Base-by-base conservation (phyloP, 2,888 invertebrate species). In the Macrophya annulata region DNA sequence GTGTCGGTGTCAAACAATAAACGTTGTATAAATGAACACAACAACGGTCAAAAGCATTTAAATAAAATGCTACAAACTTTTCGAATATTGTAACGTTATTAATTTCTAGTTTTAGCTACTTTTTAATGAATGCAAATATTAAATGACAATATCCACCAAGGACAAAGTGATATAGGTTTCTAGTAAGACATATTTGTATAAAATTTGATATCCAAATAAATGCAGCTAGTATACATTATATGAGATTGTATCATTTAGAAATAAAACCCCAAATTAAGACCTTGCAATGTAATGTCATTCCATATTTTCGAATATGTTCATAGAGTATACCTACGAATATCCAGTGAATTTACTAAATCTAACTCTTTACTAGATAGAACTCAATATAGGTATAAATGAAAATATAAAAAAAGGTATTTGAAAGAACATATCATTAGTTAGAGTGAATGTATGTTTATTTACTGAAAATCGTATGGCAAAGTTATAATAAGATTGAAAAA, bases 361-460 rank as follows among this genome's bases (percentile, higher is more conserved):
- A n/a, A n/a, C n/a, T n/a, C n/a, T n/a, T n/a, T n/a, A n/a, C n/a
- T n/a, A n/a, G n/a, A n/a, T n/a, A n/a, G 4, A 62, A 62, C 55
- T 55, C 55, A 55, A 31, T 15, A 31, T 68, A 31, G 21, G 25
- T 68, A 31, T 31, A 68, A 68, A 31, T 37, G 12, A 31, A 68
- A 4, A 62, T 62, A 3, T 21, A 25, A 62, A 9, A 31, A 62
- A 25, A 25, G 10, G 21, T 68, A 45, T 72, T 45, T 45, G 43
- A 21, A 74, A n/a, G 9, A 25, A 37, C 6, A 21, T 37, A n/a
- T 4, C 9, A n/a, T 77, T 40, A 59, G 9, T 6, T 43, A 43
- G 17, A 55, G 17, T 55, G 17, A 81, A 21, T 79, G 79, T 79
- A 40, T 82, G 62, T 68, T 83, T 83, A 68, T 83, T 83, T 68